phyloP scores from a whole-genome alignment of 2,797 vertebrate genomes.

The Vipera latastei region DNA sequence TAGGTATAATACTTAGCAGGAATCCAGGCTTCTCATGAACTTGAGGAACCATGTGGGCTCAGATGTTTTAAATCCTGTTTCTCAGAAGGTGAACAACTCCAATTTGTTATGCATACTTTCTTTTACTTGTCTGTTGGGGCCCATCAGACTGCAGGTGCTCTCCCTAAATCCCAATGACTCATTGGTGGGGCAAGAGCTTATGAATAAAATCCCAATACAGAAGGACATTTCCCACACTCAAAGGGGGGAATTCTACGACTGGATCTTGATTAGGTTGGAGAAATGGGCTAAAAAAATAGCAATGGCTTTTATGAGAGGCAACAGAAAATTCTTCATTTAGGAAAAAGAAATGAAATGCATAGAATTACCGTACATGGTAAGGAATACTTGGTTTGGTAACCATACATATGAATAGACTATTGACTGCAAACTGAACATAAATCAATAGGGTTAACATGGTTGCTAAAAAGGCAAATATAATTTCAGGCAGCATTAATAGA shows the following conservation, averaged over 20 bases:
- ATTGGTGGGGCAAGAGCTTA: not conserved
- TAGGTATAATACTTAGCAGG: not conserved
- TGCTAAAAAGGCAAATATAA: not conserved
- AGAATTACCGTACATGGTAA: not conserved
- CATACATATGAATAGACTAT: not conserved
- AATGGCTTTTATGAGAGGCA: not conserved
- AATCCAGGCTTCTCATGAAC: not conserved
- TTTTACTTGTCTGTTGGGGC: not conserved
- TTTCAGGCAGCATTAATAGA: not conserved
- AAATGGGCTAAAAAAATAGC: not conserved
- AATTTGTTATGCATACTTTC: not conserved
- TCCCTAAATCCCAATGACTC: not conserved
- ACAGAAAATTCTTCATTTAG: not conserved
- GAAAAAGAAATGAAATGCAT: not conserved
- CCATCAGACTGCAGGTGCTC: not conserved
- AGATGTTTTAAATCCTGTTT: not conserved
- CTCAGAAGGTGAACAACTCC: not conserved
- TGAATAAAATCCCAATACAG: not conserved
- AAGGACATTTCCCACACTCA: not conserved
- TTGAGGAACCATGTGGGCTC: not conserved
- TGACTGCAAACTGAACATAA: not conserved
- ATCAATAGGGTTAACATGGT: not conserved
- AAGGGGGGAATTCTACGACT: not conserved
- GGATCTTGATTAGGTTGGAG: not conserved
- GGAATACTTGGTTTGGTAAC: not conserved